Base-by-base conservation (phyloP, 1,140 invertebrate species). In the Oryctes rhinoceros region DNA sequence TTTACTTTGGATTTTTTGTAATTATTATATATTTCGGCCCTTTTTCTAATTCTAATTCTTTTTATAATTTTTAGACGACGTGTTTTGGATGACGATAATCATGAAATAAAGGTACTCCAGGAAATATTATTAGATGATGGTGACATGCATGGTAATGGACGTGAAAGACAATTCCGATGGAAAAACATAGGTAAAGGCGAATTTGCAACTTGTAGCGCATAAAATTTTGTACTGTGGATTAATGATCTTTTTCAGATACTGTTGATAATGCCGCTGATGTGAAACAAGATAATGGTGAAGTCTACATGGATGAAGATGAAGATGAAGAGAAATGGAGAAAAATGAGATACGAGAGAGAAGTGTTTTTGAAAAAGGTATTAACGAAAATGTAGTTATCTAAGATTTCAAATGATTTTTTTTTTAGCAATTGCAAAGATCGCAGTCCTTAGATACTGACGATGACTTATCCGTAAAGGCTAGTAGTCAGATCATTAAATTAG, bases 111-210 rank as follows among this genome's bases (percentile, higher is more conserved):
- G 83, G 84, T 95, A 53, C 88, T 96, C 0, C 93, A 97, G 86
- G 95, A 97, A 85, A 87, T 96, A 83, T 90, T 96, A 67, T 91
- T 97, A 15, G 95, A 96, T 85, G 95, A 97, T 87, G 96, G 96
- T 0, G 96, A 97, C 86, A 88, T 97, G 62, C 93, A 96, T 84
- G 94, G 92, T 13, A 89, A 88, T 11, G 92, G 92, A 30, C 89
- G 96, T 13, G 91, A 94, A 82, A 89, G 95, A 75, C 93, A 94
- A 83, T 97, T 97, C 85, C 91, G 91, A 83, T 97, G 95, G 95
- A 94, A 90, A 85, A 94, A 95, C 89, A 90, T 92, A 81, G 93
- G 93, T 94, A 89, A 85, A 81, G 85, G 9, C 5, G 9, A 3
- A 10, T 44, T 44, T 44, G 5, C 9, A 44, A 0, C 3, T 7